A percentile compares a stretch with the other conserved stretches of the same genome.
phyloP scores from a whole-genome alignment of 2,113 vertebrate genomes.

The Silurus glanis region DNA sequence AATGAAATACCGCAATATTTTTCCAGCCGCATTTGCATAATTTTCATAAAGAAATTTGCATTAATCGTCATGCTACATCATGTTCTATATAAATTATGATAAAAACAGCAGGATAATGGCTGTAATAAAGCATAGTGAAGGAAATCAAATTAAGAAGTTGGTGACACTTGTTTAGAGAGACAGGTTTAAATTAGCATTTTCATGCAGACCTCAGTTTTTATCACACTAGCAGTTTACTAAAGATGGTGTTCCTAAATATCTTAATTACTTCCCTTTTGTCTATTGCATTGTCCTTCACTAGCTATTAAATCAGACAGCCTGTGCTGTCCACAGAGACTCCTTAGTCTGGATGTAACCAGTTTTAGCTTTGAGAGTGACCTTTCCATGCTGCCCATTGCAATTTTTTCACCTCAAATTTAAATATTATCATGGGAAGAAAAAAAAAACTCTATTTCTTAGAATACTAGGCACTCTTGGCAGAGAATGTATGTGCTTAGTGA shows the following conservation, averaged over 20 bases:
- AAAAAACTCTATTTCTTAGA: background rate
- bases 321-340: slow-evolving; percentile 1
- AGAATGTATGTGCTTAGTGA: slow-evolving; percentile 1
- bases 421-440: background rate
- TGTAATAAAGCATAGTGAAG: background rate
- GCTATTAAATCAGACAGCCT: slow-evolving; percentile 5
- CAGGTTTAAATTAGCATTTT: slow-evolving; percentile 12
- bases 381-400: background rate
- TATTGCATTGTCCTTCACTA: slow-evolving; percentile 9
- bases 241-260: background rate
- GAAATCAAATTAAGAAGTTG: background rate
- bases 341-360: background rate
- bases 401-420: background rate
- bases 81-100: background rate
- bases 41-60: slow-evolving; percentile 5
- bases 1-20: background rate
- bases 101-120: background rate
- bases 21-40: background rate
- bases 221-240: background rate
- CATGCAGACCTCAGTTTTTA: background rate
- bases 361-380: slow-evolving; percentile 24
- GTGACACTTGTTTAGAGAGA: background rate
- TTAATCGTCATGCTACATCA: background rate
- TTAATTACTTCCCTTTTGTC: background rate
- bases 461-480: background rate